Evolutionary conservation across 2,888 invertebrate species (phyloP).

Genomic region (Byasa hedistus): DNA sequence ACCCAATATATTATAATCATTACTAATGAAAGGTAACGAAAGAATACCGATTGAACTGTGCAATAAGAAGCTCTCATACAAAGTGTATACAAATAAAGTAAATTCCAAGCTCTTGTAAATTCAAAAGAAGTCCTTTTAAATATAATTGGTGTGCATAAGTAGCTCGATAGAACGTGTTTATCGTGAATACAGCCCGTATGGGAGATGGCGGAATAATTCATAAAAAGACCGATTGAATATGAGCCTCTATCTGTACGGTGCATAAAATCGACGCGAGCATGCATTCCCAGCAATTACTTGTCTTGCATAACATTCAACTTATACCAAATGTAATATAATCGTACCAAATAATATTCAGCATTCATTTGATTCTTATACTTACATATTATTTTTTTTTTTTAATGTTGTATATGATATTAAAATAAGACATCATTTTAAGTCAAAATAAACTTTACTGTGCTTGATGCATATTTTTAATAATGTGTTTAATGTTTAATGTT

Average conservation of each 20-base stretch:
- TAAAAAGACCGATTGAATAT: constrained; percentile 61
- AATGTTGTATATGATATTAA: too few species aligned
- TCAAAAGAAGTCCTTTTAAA: constrained; percentile 50
- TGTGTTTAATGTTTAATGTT: too few species aligned
- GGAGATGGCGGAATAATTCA: constrained; percentile 61
- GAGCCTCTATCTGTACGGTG: constrained; percentile 51
- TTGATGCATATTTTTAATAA: too few species aligned
- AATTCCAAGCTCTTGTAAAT: constrained; percentile 35
- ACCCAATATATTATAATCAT: not conserved
- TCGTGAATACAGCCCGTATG: constrained; percentile 64
- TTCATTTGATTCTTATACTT: not conserved
- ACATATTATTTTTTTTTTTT: too few species aligned
- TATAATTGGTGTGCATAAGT: constrained; percentile 64
- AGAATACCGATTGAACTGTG: too few species aligned
- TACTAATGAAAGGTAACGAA: not conserved
- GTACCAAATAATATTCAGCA: not conserved
- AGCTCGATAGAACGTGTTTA: constrained; percentile 62
- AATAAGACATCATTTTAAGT: too few species aligned
- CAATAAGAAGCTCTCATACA: too few species aligned
- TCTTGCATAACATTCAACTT: constrained; percentile 22
- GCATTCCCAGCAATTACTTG: constrained; percentile 45
- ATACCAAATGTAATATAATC: not conserved
- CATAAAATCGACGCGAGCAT: constrained; percentile 55
- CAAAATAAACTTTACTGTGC: too few species aligned
- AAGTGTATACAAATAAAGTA: constrained; percentile 16